Evolutionary conservation across 2,797 vertebrate species (phyloP), one percentile per base, ranked within the genome.

Genomic region (Rallus crepitans): DNA sequence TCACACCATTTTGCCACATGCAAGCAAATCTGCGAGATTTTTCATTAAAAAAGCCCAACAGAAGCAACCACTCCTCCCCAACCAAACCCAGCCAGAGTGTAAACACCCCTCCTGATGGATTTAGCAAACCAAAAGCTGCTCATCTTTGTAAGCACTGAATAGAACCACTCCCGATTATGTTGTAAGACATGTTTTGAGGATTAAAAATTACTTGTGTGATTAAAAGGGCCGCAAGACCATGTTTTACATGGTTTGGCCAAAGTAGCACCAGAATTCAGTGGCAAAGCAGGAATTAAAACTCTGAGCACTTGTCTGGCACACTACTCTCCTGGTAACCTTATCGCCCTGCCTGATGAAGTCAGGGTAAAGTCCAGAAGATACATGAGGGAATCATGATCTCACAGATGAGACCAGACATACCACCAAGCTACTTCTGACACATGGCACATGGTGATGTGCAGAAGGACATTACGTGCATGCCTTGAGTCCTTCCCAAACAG

Each of bases 311-410:
- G 35, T 55, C 45, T 6, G 5, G 72, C 33, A 28, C 12, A 16
- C 55, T 39, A 35, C 78, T 10, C 11, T 63, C 47, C 73, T 56
- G 56, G 15, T 30, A 90, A 39, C 28, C 24, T 84, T 48, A 35
- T 12, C 21, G 66, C 50, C 14, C 24, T 16, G 12, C 45, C 72
- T 39, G 50, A 65, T 30, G 72, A 50, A 83, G 40, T 27, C 39
- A 72, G 42, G n/a, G 17, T 4, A 20, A 92, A 87, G 42, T 31
- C 60, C 37, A 89, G 82, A 56, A 81, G n/a, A 68, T 7, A n/a
- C 4, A 5, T 0, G 8, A 92, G 14, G 25, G 39, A 53, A 63
- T 28, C 0, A 0, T 24, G 64, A 84, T 3, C 4, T 1, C 10
- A 57, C 10, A 23, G 47, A 21, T 68, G 19, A 64, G 68, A 50